These are phyloP conservation scores for Megamerina dolium DNA, from an alignment of 2,888 invertebrate species.

Conservation along the genomic window DNA sequence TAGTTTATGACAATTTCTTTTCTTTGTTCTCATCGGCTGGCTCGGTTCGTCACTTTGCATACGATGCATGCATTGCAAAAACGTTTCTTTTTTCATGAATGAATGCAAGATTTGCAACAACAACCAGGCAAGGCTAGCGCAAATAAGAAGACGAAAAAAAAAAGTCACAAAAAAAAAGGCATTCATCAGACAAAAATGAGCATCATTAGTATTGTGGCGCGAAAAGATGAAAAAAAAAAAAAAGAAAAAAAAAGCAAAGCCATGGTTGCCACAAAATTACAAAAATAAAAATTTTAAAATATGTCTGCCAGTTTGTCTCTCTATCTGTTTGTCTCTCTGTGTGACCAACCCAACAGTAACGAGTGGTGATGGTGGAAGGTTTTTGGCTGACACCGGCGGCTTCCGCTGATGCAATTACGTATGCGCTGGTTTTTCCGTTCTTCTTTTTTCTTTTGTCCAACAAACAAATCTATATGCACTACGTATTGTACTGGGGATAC, in stretches of 20 bases:
- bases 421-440: too few species aligned
- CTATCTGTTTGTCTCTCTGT: too few species aligned
- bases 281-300: slow-evolving; percentile 11
- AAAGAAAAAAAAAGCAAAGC: slow-evolving; percentile 5
- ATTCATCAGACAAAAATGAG: slow-evolving; percentile 14
- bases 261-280: not conserved
- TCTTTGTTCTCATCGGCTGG: slow-evolving; percentile 15
- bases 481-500: too few species aligned
- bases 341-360: too few species aligned
- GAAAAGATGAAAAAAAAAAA: not conserved
- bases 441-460: too few species aligned
- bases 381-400: too few species aligned
- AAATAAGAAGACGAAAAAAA: too few species aligned
- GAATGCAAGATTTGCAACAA: too few species aligned
- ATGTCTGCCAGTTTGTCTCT: slow-evolving; percentile 5
- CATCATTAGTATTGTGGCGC: slow-evolving; percentile 12
- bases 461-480: too few species aligned
- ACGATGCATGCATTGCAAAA: slow-evolving; percentile 30
- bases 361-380: too few species aligned
- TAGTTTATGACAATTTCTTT: slow-evolving; percentile 15
- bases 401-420: too few species aligned
- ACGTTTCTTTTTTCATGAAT: slow-evolving; percentile 18
- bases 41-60: slow-evolving; percentile 24
- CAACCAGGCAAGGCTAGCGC: too few species aligned
- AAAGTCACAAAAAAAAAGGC: not conserved